phyloP scores from a whole-genome alignment of 1,140 invertebrate genomes.

The Radopholus similis region DNA sequence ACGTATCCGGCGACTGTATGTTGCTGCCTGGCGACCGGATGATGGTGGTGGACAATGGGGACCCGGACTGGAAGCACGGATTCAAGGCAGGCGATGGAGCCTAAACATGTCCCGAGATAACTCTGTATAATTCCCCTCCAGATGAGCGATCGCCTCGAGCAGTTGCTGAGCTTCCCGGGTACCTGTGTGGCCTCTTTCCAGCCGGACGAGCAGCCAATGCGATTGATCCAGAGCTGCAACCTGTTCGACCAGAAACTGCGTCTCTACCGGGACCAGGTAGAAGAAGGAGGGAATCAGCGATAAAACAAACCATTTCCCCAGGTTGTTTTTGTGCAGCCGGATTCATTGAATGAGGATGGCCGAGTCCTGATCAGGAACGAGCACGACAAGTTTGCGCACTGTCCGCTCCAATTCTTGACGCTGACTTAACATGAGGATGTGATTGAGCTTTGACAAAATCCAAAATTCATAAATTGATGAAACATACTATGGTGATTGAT shows the following conservation, averaged over 20 bases:
- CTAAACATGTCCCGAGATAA: neutral
- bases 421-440: too few relatives aligned
- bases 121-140: neutral
- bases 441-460: too few relatives aligned
- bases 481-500: too few relatives aligned
- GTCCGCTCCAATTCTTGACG: slow-evolving; percentile 11
- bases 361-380: slow-evolving; percentile 8
- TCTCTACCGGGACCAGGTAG: slow-evolving; percentile 41
- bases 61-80: slow-evolving; percentile 60
- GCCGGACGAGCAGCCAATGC: slow-evolving; percentile 53
- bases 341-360: slow-evolving; percentile 13
- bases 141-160: slow-evolving; percentile 40
- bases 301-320: neutral
- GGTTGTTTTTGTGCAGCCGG: slow-evolving; percentile 18
- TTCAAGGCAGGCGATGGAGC: slow-evolving; percentile 46
- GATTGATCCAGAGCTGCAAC: slow-evolving; percentile 49
- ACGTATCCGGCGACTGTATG: slow-evolving; percentile 26
- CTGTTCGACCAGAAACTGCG: slow-evolving; percentile 29
- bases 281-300: neutral
- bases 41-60: slow-evolving; percentile 56
- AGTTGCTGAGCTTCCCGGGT: slow-evolving; percentile 50
- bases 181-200: slow-evolving; percentile 54
- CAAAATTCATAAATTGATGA: too few relatives aligned
- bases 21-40: slow-evolving; percentile 50
- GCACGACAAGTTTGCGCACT: slow-evolving; percentile 11